Conservation (phyloP, 2,113 vertebrate species). For the Brachyistius frenatus region DNA sequence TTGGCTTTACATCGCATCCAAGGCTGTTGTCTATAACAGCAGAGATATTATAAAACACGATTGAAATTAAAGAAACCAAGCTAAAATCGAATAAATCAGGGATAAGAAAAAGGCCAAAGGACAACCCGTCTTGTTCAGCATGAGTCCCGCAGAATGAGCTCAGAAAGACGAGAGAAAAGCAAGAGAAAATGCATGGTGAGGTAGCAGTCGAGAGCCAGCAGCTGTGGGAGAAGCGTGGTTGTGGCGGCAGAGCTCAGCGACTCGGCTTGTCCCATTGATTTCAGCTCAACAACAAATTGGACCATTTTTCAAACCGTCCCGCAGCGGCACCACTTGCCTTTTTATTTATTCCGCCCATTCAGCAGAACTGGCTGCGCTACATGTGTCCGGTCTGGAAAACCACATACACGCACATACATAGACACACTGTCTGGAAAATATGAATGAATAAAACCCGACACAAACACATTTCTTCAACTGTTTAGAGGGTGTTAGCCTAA, state of each 20-base stretch:
- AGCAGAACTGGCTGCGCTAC: slow-evolving; percentile 37
- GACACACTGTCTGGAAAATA: slow-evolving; percentile 1
- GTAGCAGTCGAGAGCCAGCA: slow-evolving; percentile 15
- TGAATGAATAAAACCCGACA: slow-evolving; percentile 20
- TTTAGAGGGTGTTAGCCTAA: not conserved
- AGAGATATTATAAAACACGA: not conserved
- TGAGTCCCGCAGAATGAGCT: slow-evolving; percentile 1
- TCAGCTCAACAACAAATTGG: slow-evolving; percentile 74
- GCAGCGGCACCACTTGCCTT: slow-evolving; percentile 56
- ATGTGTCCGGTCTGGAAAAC: slow-evolving; percentile 30
- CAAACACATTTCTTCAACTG: not conserved
- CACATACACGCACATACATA: not conserved
- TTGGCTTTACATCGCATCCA: not conserved
- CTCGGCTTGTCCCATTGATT: slow-evolving; percentile 74
- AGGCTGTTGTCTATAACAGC: not conserved
- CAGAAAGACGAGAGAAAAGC: slow-evolving; percentile 21
- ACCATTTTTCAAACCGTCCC: slow-evolving; percentile 69
- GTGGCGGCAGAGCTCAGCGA: slow-evolving; percentile 34
- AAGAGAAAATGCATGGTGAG: not conserved
- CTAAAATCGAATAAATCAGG: slow-evolving; percentile 20
- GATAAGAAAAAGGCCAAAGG: slow-evolving; percentile 18
- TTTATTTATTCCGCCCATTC: slow-evolving; percentile 64
- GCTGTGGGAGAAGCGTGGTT: slow-evolving; percentile 32
- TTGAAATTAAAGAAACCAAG: not conserved
- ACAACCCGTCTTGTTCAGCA: not conserved